Conservation (phyloP, 1,140 invertebrate genomes). For the Drosophila insularis region DNA sequence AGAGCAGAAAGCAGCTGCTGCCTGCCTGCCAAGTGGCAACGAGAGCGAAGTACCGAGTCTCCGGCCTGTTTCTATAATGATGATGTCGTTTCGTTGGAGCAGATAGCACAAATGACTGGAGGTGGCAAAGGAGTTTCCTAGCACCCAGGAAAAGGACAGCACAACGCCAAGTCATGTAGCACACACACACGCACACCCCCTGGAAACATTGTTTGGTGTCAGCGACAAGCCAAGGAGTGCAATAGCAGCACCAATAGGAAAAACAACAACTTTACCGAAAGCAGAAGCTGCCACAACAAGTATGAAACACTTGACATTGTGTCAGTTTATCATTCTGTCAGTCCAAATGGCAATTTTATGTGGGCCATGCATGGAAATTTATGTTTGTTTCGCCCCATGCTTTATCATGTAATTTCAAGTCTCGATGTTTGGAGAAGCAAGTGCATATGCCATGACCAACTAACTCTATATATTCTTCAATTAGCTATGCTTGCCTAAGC, state of each 20-base stretch:
- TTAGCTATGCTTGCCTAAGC: conserved; percentile 8
- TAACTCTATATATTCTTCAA: conserved; percentile 6
- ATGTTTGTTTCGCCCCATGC: not conserved
- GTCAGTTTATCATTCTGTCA: conserved; percentile 6
- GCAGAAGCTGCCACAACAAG: not conserved
- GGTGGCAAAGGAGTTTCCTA: not conserved
- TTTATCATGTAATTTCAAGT: conserved; percentile 5
- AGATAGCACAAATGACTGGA: not conserved
- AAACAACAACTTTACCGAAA: not conserved
- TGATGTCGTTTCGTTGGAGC: not conserved
- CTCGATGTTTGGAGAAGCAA: not conserved
- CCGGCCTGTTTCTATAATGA: not conserved
- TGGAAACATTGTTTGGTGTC: not conserved
- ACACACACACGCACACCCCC: no score
- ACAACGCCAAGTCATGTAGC: not conserved
- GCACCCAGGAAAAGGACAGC: not conserved
- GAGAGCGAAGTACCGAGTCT: not conserved
- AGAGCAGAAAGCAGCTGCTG: not conserved
- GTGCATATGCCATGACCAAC: conserved; percentile 5
- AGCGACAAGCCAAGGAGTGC: conserved; percentile 3
- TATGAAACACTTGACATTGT: conserved; percentile 3
- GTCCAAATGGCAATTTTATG: not conserved
- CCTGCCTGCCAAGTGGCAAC: not conserved
- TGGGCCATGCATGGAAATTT: conserved; percentile 6
- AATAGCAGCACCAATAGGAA: not conserved